Percentiles rank a stretch among this genome's conserved stretches.
These are phyloP conservation scores for Oxyura jamaicensis DNA, from an alignment of 2,113 vertebrate species.

Conservation along the genomic window DNA sequence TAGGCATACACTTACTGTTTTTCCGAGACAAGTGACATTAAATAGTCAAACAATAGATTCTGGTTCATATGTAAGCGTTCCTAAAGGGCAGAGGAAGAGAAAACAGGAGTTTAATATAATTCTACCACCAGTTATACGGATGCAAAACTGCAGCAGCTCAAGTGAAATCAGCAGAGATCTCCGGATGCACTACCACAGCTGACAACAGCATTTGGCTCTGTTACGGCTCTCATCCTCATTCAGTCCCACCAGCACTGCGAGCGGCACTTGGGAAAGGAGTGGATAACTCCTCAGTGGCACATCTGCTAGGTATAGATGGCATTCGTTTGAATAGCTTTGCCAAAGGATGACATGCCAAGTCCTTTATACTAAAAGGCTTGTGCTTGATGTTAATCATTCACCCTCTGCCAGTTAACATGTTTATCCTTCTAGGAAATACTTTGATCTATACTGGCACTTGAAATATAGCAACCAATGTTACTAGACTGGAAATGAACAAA, in stretches of 20 bases:
- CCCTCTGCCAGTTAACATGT: slow-evolving; percentile 67
- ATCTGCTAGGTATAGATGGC: slow-evolving; percentile 63
- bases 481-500: slow-evolving; percentile 73
- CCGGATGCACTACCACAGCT: not conserved
- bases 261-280: slow-evolving; percentile 3
- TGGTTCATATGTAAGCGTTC: not conserved
- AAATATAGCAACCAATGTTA: slow-evolving; percentile 67
- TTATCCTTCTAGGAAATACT: slow-evolving; percentile 75
- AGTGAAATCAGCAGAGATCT: not conserved
- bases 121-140: rapidly evolving
- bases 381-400: slow-evolving; percentile 69
- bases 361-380: slow-evolving; percentile 56
- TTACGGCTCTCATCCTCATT: not conserved
- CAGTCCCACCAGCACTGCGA: slow-evolving; percentile 30
- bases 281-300: slow-evolving; percentile 52
- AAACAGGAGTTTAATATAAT: not conserved
- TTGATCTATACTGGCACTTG: slow-evolving; percentile 71
- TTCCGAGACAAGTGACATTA: not conserved
- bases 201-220: slow-evolving; percentile 20
- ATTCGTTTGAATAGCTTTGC: slow-evolving; percentile 54
- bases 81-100: not conserved
- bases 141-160: not conserved
- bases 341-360: slow-evolving; percentile 60
- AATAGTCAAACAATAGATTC: not conserved
- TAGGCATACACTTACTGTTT: not conserved